phyloP scores from a whole-genome alignment of 2,113 vertebrate species.

The Callospermophilus lateralis region DNA sequence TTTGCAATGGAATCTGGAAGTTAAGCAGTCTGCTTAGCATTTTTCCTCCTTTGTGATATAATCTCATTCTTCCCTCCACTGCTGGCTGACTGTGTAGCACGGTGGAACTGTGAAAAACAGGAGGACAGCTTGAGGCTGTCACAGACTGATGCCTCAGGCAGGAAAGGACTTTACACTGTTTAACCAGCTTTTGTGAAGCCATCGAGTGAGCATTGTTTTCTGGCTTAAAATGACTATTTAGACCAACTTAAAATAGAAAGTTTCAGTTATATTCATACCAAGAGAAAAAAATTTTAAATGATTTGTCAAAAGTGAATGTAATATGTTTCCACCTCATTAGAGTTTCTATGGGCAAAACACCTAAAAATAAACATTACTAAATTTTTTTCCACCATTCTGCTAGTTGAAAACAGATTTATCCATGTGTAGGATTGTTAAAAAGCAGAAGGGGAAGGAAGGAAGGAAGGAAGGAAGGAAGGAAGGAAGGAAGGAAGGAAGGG shows the following conservation, averaged over 20 bases:
- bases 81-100: not conserved
- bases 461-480: not conserved
- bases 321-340: conserved; percentile 3
- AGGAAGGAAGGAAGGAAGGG: not conserved
- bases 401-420: conserved; percentile 31
- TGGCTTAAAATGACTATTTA: conserved; percentile 46
- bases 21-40: not conserved
- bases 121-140: not conserved
- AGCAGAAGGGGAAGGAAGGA: not conserved
- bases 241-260: conserved; percentile 55
- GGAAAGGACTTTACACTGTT: not conserved
- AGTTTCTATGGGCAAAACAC: conserved; percentile 43
- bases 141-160: not conserved
- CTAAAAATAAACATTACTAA: conserved; percentile 63
- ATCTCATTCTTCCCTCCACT: not conserved
- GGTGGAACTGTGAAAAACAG: not conserved
- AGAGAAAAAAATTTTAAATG: not conserved
- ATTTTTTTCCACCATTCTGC: not conserved
- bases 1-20: not conserved
- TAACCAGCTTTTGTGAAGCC: conserved; percentile 9
- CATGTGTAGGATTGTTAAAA: not conserved
- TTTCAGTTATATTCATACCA: not conserved
- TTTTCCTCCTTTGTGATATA: not conserved
- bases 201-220: not conserved
- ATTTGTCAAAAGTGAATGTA: conserved; percentile 51